A percentile compares a stretch with the other conserved stretches of the same genome.
These are phyloP conservation scores for Staurois parvus DNA, from an alignment of 2,797 vertebrate species.

Conservation along the genomic window DNA sequence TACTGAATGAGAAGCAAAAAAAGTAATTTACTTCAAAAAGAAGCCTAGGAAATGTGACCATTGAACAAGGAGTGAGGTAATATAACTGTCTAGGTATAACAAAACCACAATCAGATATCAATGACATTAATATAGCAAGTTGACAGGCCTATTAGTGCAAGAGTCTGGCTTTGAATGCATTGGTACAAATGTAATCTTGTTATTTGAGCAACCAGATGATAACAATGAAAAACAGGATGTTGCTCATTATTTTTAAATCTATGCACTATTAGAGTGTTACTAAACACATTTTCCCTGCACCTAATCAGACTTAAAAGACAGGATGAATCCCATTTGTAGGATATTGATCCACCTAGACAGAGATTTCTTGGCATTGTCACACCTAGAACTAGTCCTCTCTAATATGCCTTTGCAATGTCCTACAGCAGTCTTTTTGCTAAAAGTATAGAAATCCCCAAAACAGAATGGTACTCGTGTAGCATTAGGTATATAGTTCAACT, in stretches of 20 bases:
- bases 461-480: too few relatives aligned
- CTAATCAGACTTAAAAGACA: too few relatives aligned
- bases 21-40: conserved; percentile 56
- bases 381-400: too few relatives aligned
- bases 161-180: conserved; percentile 24
- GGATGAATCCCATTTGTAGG: too few relatives aligned
- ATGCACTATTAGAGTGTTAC: background rate
- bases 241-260: background rate
- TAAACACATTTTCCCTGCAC: background rate
- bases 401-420: too few relatives aligned
- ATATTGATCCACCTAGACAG: too few relatives aligned
- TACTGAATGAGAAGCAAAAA: conserved; percentile 53
- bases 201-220: conserved; percentile 28
- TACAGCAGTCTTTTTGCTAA: too few relatives aligned
- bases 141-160: conserved; percentile 53
- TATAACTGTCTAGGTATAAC: conserved; percentile 59
- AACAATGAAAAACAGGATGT: conserved; percentile 11
- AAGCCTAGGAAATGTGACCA: conserved; percentile 47
- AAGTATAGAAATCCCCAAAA: too few relatives aligned
- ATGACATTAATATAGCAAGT: conserved; percentile 44
- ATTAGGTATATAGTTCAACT: too few relatives aligned
- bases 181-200: conserved; percentile 44
- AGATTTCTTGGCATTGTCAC: too few relatives aligned
- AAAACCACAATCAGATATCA: conserved; percentile 57
- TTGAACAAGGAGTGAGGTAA: conserved; percentile 52